Base-by-base conservation (phyloP, 2,888 invertebrate genomes). In the Sarcophaga rosellei region DNA sequence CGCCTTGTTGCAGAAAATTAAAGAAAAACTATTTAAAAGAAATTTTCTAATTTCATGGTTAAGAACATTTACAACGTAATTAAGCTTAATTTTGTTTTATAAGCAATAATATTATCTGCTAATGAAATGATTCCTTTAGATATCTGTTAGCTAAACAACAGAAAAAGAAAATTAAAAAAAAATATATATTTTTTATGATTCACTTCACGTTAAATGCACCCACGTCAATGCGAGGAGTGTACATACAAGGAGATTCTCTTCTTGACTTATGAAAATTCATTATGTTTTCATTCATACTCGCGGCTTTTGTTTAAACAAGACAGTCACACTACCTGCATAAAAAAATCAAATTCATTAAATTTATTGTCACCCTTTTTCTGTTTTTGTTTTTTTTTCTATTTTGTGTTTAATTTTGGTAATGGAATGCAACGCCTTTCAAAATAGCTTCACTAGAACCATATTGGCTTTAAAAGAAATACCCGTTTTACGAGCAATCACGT, bases 161-260 rank as follows among this genome's bases (percentile, higher is more conserved):
- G 0, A 35, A 35, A 35, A 35, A 35, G 8, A 35, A 21, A 20
- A 12, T 25, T 66, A 21, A 53, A 20, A 53, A 21, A 72, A 45
- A 72, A 4, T 74, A 35, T 74, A 4, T 74, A 35, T 74, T 81
- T 74, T 81, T 81, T 68, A 70, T 74, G n/a, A 81, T 81, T 81
- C 81, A 68, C 23, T 74, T 59, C 81, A 77, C 70, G 69, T 65
- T 69, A 44, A 74, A 69, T 74, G 70, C 78, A 69, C 85, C 81
- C 78, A 81, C 61, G 25, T 81, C 69, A 77, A 25, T 74, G 15
- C 0, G 12, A 53, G 53, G 17, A 15, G 53, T 53, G 17, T 53
- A 4, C 47, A 47, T 15, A 15, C 12, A 15, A 47, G 15, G 15
- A 47, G 47, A 17, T 53, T 17, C 15, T 15, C 3, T 15, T 17